Base-by-base conservation (phyloP, 2,113 vertebrate genomes). In the Centropus unirufus region DNA sequence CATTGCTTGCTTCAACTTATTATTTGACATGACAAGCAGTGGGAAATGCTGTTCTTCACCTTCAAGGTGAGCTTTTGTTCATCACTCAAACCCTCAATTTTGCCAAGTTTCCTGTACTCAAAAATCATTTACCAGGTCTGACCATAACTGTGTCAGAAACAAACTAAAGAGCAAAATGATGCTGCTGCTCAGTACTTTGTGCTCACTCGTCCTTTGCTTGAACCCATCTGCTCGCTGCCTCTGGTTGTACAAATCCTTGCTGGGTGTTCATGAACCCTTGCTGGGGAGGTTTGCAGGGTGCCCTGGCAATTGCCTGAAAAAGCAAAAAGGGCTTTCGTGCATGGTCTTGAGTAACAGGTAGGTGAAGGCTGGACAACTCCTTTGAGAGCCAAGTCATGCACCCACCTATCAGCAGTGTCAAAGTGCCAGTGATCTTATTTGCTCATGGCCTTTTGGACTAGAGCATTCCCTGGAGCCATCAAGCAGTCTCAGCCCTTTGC, bases 251-350 rank as follows among this genome's bases (percentile, higher is more conserved):
- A 24, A 0, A 27, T 29, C 47, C 54, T 73, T 39, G 39, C 23
- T 27, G 9, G 11, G 19, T 34, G 7, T 26, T 47, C 3, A 0
- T 6, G 26, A 36, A 36, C 36, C 36, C 36, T 36, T 36, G 36
- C n/a, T 39, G 8, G n/a, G 66, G 11, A 54, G 44, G 8, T 18
- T 55, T 59, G 12, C 66, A 55, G 23, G n/a, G 23, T 49, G 40
- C 42, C 64, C 36, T 72, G 14, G 4, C 51, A 51, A n/a, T 6
- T 9, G 12, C 13, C 29, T 59, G 36, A n/a, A 30, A 55, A 44
- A 61, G 27, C 23, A 39, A 18, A 73, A 55, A 23, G 3, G 0
- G 2, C 2, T 70, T 1, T 20, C 12, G 63, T 61, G 26, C 1
- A 15, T 21, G 12, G 5, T 51, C 7, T 34, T 15, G 8, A 62